phyloP scores from a whole-genome alignment of 2,888 invertebrate genomes.

The Cryptocephalus primarius region DNA sequence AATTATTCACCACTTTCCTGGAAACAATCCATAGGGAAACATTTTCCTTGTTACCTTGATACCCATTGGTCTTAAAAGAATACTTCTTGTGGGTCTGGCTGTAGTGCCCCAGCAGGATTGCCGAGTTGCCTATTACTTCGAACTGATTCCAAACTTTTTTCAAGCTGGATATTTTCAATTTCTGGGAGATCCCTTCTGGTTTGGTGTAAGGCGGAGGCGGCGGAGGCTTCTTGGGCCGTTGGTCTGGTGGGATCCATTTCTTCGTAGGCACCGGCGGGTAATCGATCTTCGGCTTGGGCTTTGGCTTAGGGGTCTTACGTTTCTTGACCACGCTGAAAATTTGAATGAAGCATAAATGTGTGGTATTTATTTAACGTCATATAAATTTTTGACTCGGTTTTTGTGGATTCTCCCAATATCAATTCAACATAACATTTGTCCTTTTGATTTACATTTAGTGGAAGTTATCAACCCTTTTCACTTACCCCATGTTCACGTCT shows the following conservation, averaged over 20 bases:
- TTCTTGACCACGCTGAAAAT: constrained; percentile 6
- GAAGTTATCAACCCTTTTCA: no score
- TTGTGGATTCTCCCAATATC: no score
- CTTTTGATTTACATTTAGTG: no score
- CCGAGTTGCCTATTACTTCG: constrained; percentile 18
- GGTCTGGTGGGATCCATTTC: constrained; percentile 33
- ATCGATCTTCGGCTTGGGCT: constrained; percentile 20
- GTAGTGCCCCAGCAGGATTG: constrained; percentile 25
- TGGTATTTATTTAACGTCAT: not conserved
- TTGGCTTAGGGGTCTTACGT: constrained; percentile 10
- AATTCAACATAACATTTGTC: no score
- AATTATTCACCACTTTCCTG: no score
- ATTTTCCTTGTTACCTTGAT: constrained; percentile 23
- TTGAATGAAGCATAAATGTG: no score
- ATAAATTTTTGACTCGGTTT: no score
- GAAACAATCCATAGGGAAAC: no score
- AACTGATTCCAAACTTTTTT: constrained; percentile 31
- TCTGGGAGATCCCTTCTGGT: constrained; percentile 25
- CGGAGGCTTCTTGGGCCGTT: constrained; percentile 16
- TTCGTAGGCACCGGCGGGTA: constrained; percentile 30
- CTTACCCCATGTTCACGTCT: no score
- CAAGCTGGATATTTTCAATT: constrained; percentile 24
- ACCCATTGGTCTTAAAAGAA: constrained; percentile 24
- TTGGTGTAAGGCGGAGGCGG: constrained; percentile 21
- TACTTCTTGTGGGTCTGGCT: constrained; percentile 28